phyloP scores from a whole-genome alignment of 2,888 invertebrate species.

The Shargacucullia verbasci region DNA sequence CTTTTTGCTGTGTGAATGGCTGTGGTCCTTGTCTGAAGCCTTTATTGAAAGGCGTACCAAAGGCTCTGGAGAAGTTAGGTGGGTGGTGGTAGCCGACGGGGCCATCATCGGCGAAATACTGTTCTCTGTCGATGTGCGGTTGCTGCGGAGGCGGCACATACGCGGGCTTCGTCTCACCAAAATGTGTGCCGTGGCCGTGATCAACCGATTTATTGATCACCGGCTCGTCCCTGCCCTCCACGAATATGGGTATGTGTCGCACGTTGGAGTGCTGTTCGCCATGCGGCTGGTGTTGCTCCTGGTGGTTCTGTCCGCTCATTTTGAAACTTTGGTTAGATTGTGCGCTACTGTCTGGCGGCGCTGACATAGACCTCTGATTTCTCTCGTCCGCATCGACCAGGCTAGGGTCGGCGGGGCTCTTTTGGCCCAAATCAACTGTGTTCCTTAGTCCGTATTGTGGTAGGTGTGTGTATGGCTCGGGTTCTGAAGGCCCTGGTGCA shows the following conservation, averaged over 20 bases:
- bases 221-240: constrained; percentile 95
- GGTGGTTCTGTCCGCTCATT: constrained; percentile 78
- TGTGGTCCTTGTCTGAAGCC: constrained; percentile 80
- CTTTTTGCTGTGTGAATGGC: constrained; percentile 86
- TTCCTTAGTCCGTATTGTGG: constrained; percentile 93
- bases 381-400: constrained; percentile 89
- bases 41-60: constrained; percentile 81
- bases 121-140: constrained; percentile 80
- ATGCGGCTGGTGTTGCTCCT: constrained; percentile 63
- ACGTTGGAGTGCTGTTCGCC: constrained; percentile 87
- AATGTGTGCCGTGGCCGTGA: constrained; percentile 75
- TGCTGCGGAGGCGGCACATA: constrained; percentile 70
- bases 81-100: constrained; percentile 79
- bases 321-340: constrained; percentile 68
- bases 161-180: constrained; percentile 75
- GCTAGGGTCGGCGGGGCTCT: constrained; percentile 87
- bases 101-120: constrained; percentile 81
- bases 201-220: constrained; percentile 91
- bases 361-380: constrained; percentile 93
- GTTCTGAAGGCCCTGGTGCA: constrained; percentile 65
- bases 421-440: constrained; percentile 94
- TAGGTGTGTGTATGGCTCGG: constrained; percentile 71
- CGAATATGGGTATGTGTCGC: constrained; percentile 96
- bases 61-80: constrained; percentile 82
- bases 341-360: constrained; percentile 90